Evolutionary conservation across 2,113 vertebrate genomes (phyloP).

Genomic region (Polyodon spathula): DNA sequence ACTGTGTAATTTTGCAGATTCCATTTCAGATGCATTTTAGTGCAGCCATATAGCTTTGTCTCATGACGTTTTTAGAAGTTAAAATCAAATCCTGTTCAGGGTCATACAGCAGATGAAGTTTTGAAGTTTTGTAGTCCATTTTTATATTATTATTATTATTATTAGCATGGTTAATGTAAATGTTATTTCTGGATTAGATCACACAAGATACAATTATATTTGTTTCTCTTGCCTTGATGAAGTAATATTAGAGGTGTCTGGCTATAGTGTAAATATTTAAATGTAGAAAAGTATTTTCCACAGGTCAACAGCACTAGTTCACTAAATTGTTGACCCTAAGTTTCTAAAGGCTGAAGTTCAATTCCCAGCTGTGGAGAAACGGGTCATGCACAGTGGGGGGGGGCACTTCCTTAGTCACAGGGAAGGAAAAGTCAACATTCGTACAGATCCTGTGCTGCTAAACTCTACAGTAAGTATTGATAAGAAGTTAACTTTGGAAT

Average conservation of each 20-base stretch:
- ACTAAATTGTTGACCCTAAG: slow-evolving; percentile 40
- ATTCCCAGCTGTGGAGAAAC: slow-evolving; percentile 35
- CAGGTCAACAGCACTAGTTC: slow-evolving; percentile 32
- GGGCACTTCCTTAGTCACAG: slow-evolving; percentile 24
- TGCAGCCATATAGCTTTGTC: too few relatives aligned
- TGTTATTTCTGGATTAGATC: slow-evolving; percentile 39
- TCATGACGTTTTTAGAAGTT: too few relatives aligned
- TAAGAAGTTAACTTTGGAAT: too few relatives aligned
- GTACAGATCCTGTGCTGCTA: too few relatives aligned
- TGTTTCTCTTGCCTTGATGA: slow-evolving; percentile 26
- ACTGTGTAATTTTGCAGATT: too few relatives aligned
- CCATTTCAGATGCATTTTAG: too few relatives aligned
- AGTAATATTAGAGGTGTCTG: slow-evolving; percentile 28
- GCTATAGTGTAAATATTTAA: slow-evolving; percentile 33
- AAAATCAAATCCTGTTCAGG: too few relatives aligned
- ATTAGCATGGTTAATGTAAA: slow-evolving; percentile 23
- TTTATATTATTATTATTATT: too few relatives aligned
- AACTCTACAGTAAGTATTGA: too few relatives aligned
- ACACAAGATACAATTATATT: slow-evolving; percentile 28
- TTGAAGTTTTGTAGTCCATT: too few relatives aligned
- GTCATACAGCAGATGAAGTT: too few relatives aligned
- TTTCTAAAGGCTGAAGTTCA: slow-evolving; percentile 37
- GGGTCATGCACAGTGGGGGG: slow-evolving; percentile 18
- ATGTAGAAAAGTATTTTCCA: slow-evolving; percentile 20
- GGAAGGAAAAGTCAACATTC: neutral